Evolutionary conservation across 2,888 invertebrate genomes (phyloP).

Genomic region (Melinopterus prodromus): DNA sequence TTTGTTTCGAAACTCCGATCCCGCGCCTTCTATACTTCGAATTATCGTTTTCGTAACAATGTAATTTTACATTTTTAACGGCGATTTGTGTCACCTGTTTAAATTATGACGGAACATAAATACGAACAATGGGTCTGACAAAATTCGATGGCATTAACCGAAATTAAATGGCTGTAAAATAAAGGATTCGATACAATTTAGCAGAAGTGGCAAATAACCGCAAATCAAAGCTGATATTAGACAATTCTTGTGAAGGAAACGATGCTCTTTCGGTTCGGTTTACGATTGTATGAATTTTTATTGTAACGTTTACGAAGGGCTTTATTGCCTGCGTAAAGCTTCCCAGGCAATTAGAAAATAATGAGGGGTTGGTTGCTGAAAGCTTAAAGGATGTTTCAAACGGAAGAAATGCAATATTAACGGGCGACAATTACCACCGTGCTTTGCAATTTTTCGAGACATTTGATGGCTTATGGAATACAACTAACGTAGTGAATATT

Average conservation of each 20-base stretch:
- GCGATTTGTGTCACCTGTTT: not conserved
- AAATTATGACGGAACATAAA: not conserved
- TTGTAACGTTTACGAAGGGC: not conserved
- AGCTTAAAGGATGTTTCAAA: not conserved
- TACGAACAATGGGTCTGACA: not conserved
- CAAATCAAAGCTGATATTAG: not conserved
- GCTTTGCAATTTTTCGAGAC: not conserved
- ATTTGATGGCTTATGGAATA: not conserved
- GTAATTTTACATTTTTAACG: too few species aligned
- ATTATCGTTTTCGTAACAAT: too few species aligned
- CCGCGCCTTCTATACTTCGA: too few species aligned
- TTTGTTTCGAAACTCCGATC: not conserved
- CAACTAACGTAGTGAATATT: not conserved
- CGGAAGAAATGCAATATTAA: slow-evolving; percentile 4
- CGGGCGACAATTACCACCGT: not conserved
- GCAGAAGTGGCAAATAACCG: not conserved
- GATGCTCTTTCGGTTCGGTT: not conserved
- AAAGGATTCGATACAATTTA: not conserved
- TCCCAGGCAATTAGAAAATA: not conserved
- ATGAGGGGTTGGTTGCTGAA: not conserved
- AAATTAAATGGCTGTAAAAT: not conserved
- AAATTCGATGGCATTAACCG: not conserved
- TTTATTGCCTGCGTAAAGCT: not conserved
- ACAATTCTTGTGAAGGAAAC: not conserved
- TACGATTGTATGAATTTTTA: not conserved